Percentiles rank a stretch among this genome's conserved stretches.
These are phyloP conservation scores for Heliocidaris tuberculata DNA, from an alignment of 35 echinoderm and acorn worm genomes.

Conservation along the genomic window DNA sequence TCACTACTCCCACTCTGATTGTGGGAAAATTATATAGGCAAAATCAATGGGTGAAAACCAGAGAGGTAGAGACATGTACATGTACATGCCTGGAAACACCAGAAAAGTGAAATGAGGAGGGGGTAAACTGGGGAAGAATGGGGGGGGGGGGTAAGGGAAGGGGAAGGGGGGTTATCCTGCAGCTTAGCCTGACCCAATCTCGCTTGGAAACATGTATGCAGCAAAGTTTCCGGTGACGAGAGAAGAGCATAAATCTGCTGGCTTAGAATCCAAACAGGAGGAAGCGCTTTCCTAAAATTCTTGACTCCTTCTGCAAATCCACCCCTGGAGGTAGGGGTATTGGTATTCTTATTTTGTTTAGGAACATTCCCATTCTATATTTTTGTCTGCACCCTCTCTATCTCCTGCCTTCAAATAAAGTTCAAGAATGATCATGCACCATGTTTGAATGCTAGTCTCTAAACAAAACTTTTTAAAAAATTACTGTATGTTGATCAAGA, in stretches of 20 bases:
- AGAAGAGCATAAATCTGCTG: slow-evolving; percentile 37
- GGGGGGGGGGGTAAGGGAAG: not conserved
- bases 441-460: not conserved
- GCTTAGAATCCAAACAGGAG: slow-evolving; percentile 20
- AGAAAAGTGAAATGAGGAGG: not conserved
- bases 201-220: slow-evolving; percentile 27
- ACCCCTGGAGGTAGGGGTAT: not conserved
- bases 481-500: too few relatives aligned
- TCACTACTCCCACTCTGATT: too few relatives aligned
- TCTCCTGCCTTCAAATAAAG: not conserved
- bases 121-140: not conserved
- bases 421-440: not conserved
- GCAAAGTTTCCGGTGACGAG: slow-evolving; percentile 31
- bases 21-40: too few relatives aligned
- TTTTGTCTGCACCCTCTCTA: not conserved
- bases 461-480: too few relatives aligned
- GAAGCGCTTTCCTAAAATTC: not conserved
- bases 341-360: not conserved
- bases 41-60: not conserved
- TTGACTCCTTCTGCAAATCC: not conserved
- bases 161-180: not conserved
- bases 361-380: not conserved
- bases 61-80: not conserved
- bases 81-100: not conserved
- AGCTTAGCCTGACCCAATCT: slow-evolving; percentile 16